Evolutionary conservation across 2,113 vertebrate genomes (phyloP), one percentile per base, ranked within the genome.

Genomic region (Dascyllus trimaculatus): DNA sequence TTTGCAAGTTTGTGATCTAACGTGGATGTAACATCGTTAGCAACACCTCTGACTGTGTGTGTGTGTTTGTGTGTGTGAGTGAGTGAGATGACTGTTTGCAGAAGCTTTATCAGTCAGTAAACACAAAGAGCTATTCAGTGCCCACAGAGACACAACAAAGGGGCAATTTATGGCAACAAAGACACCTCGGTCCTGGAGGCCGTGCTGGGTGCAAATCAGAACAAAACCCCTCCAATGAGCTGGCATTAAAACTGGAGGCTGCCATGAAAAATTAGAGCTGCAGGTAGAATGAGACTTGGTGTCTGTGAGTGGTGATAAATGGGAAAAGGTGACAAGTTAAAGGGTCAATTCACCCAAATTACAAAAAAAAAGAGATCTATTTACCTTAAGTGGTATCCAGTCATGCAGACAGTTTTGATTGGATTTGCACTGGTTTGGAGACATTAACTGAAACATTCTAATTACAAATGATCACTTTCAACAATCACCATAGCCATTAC

Each of bases 101-200:
- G 78, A 87, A 75, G 88, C 82, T 63, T 75, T 89, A 90, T 91
- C 89, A 84, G 87, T 72, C 73, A 71, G 74, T 56, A 76, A 75
- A 75, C 83, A 93, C 89, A 93, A 90, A 87, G 87, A 88, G 78
- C 88, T 43, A 89, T 91, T 93, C 90, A 87, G 62, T 14, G 52
- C 19, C 59, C 74, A 57, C 18, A 78, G 85, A 85, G 71, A 81
- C 56, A 61, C 81, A 89, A 91, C 90, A 91, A 91, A 89, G 82
- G 85, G 82, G 72, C 85, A 91, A 79, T 92, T 90, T 90, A 89
- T 24, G 18, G 49, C 79, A 89, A 93, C 90, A 92, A 91, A 91
- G 89, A 85, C 70, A 82, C 75, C 87, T 86, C 64, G 60, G 35
- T 81, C 70, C 85, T 89, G 66, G 69, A 86, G 85, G 70, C 83